phyloP scores from a whole-genome alignment of 2,888 invertebrate genomes.

The Piscicola geometra region DNA sequence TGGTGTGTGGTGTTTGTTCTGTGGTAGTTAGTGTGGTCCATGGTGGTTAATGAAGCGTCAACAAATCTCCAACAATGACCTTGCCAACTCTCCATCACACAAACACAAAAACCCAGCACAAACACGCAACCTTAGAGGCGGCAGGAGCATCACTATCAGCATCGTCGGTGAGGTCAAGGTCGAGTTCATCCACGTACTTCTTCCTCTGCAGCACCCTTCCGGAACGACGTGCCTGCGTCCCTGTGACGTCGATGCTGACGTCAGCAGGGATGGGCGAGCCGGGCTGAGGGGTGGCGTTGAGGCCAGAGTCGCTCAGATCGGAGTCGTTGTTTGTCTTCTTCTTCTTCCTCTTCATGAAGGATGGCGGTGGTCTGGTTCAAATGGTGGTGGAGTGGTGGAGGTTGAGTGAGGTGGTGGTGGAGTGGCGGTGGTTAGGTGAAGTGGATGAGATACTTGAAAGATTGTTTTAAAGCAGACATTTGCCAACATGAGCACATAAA shows the following conservation, averaged over 20 bases:
- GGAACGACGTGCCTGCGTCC: slow-evolving; percentile 55
- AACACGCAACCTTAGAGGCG: background rate
- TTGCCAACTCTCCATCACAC: too few relatives aligned
- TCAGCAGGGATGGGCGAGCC: slow-evolving; percentile 5
- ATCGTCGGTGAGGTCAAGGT: slow-evolving; percentile 51
- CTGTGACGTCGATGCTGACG: slow-evolving; percentile 32
- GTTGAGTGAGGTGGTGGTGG: background rate
- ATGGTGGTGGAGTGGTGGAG: background rate
- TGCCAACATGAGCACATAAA: too few relatives aligned
- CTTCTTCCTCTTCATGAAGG: slow-evolving; percentile 51
- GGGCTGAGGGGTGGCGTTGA: slow-evolving; percentile 17
- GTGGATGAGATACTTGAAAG: too few relatives aligned
- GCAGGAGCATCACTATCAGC: slow-evolving; percentile 32
- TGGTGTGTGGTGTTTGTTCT: too few relatives aligned
- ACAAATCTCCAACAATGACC: too few relatives aligned
- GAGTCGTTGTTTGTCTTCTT: slow-evolving; percentile 40
- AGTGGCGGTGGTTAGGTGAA: background rate
- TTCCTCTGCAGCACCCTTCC: slow-evolving; percentile 54
- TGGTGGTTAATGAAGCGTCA: too few relatives aligned
- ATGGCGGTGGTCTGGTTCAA: slow-evolving; percentile 50
- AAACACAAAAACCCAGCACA: too few relatives aligned
- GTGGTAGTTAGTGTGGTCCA: too few relatives aligned
- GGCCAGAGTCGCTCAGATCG: slow-evolving; percentile 31
- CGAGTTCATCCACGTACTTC: slow-evolving; percentile 55
- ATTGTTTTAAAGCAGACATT: too few relatives aligned